Base-by-base conservation (phyloP, 2,888 invertebrate genomes). In the Tortrix viridana region DNA sequence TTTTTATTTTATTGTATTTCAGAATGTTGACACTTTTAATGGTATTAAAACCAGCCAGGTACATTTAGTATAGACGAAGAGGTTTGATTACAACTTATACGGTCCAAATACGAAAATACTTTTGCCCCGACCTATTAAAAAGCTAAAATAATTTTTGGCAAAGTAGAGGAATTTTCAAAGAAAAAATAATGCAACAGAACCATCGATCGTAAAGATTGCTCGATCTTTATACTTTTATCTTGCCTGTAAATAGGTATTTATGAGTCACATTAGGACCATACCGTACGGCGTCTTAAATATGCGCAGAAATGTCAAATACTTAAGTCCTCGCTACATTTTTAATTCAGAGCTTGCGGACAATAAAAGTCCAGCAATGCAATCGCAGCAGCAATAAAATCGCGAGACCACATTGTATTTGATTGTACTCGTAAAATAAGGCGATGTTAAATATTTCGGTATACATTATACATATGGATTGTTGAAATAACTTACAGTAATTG, bases 371-470 rank as follows among this genome's bases (percentile, higher is more conserved):
- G 69, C 70, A 70, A 72, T 68, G 67, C 65, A 66, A n/a, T n/a
- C n/a, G n/a, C n/a, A n/a, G n/a, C n/a, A n/a, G n/a, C n/a, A n/a
- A n/a, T 71, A 74, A 72, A 78, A 76, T 78, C 79, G 80, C 72
- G 74, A 79, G 69, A 72, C 65, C 68, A 70, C 69, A 71, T 72
- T 71, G 72, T 71, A 71, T 32, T 32, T 32, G 32, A 32, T 74
- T 67, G 68, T 70, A 73, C 69, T 73, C 79, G 70, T 84, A 84
- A 85, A 84, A 80, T 67, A 73, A 75, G 67, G 71, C 68, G 70
- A 69, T 69, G 74, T 75, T 75, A 73, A 80, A 82, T 74, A 75
- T 75, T 73, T 71, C 71, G 72, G 71, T 67, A 71, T 62, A 20
- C 41, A n/a, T n/a, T n/a, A n/a, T 43, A 49, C 19, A 3, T 22